These are phyloP conservation scores for Agrochola macilenta DNA, from an alignment of 2,888 invertebrate genomes.

Conservation along the genomic window DNA sequence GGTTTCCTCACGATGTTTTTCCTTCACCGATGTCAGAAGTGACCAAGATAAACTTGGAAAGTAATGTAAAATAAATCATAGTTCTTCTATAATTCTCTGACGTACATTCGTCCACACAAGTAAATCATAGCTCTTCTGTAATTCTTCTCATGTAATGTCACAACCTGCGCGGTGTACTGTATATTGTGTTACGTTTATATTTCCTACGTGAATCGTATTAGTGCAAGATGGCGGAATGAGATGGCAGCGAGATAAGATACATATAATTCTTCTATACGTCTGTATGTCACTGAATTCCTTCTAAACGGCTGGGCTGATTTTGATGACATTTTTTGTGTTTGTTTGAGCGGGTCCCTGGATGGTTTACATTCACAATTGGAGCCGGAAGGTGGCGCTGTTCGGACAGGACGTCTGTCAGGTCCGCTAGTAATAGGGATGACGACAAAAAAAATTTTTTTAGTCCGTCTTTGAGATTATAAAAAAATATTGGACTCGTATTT, in stretches of 20 bases:
- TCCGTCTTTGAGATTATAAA: too few relatives aligned
- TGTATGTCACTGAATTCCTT: too few relatives aligned
- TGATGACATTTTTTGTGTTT: too few relatives aligned
- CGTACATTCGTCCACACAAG: constrained; percentile 9
- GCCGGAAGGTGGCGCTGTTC: too few relatives aligned
- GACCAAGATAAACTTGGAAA: not conserved
- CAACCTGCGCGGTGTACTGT: constrained; percentile 34
- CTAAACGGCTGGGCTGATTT: too few relatives aligned
- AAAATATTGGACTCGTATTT: too few relatives aligned
- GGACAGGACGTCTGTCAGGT: too few relatives aligned
- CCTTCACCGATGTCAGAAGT: not conserved
- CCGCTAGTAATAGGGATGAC: too few relatives aligned
- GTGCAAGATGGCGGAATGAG: constrained; percentile 2
- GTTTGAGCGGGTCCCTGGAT: too few relatives aligned
- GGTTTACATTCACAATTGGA: too few relatives aligned
- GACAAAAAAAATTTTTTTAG: too few relatives aligned
- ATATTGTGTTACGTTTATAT: not conserved
- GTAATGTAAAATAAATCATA: not conserved
- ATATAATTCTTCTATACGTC: too few relatives aligned
- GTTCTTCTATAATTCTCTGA: not conserved
- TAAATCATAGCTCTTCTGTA: not conserved
- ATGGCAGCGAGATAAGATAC: not conserved
- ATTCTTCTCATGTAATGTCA: constrained; percentile 1
- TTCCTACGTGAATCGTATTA: constrained; percentile 42
- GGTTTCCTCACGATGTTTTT: not conserved